Percentiles rank a stretch among this genome's conserved stretches.
These are phyloP conservation scores for Rhodophaea formosa DNA, from an alignment of 2,888 invertebrate species.

Conservation along the genomic window DNA sequence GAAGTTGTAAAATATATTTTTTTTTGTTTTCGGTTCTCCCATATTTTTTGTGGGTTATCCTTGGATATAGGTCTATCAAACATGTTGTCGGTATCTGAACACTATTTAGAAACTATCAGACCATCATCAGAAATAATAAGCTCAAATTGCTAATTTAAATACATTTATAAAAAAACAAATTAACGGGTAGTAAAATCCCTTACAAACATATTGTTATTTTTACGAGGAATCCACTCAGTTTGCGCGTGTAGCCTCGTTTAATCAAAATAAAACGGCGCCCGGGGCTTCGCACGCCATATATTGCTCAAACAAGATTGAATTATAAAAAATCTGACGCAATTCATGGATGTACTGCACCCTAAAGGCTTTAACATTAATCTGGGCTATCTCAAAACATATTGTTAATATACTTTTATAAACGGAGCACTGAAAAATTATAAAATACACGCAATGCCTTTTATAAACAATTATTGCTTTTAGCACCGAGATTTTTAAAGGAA, in stretches of 20 bases:
- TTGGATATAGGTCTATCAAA: no score
- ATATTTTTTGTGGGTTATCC: no score
- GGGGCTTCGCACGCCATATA: constrained; percentile 20
- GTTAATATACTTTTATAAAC: background rate
- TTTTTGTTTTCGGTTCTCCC: no score
- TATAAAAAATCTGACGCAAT: constrained; percentile 9
- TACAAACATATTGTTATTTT: background rate
- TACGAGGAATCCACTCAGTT: background rate
- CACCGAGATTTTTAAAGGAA: no score
- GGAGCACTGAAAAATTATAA: background rate
- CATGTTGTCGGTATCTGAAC: no score
- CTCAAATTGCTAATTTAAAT: no score
- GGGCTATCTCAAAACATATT: background rate
- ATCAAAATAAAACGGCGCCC: constrained; percentile 27
- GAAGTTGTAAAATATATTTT: no score
- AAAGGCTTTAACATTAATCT: background rate
- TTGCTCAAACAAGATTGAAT: constrained; percentile 20
- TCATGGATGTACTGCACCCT: constrained; percentile 1
- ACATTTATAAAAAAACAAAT: background rate
- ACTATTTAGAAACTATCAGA: no score
- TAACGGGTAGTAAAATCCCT: background rate
- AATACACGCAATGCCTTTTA: no score
- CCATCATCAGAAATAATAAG: no score
- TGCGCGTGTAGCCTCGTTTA: constrained; percentile 20
- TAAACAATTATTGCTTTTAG: no score